phyloP scores from a whole-genome alignment of 2,113 vertebrate species.

The Channa argus region DNA sequence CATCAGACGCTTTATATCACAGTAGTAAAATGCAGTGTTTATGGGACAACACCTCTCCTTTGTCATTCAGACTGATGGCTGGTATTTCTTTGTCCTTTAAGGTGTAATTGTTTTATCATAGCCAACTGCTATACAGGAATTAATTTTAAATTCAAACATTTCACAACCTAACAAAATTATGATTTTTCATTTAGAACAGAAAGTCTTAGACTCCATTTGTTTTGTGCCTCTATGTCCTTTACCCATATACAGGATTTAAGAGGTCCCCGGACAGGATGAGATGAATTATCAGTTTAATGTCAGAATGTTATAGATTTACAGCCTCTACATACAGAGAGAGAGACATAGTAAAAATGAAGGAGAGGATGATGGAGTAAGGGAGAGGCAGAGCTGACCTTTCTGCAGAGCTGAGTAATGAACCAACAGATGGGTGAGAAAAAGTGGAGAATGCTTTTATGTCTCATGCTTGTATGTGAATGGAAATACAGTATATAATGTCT shows the following conservation, averaged over 20 bases:
- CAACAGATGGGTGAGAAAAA: conserved; percentile 41
- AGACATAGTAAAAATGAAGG: conserved; percentile 56
- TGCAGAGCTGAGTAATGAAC: conserved; percentile 61
- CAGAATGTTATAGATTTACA: conserved; percentile 44
- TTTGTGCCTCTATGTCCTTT: conserved; percentile 22
- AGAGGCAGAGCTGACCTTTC: conserved; percentile 61
- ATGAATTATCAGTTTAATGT: conserved; percentile 54
- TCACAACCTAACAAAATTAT: not conserved
- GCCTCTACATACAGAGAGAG: conserved; percentile 27
- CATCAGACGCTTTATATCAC: conserved; percentile 6
- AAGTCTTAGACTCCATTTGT: not conserved
- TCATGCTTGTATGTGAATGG: not conserved
- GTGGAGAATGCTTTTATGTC: not conserved
- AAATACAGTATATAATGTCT: conserved; percentile 11
- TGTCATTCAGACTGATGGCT: not conserved
- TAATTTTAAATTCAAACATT: conserved; percentile 13
- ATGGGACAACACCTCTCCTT: not conserved
- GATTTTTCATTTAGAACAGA: not conserved
- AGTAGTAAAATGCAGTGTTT: not conserved
- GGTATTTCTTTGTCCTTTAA: conserved; percentile 21
- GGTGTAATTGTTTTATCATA: not conserved
- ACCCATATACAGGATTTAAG: conserved; percentile 4
- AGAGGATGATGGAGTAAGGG: conserved; percentile 44
- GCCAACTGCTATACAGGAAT: not conserved
- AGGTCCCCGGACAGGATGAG: conserved; percentile 2